Base-by-base conservation (phyloP, 2,113 vertebrate species). In the Orthochromis malagaraziensis region DNA sequence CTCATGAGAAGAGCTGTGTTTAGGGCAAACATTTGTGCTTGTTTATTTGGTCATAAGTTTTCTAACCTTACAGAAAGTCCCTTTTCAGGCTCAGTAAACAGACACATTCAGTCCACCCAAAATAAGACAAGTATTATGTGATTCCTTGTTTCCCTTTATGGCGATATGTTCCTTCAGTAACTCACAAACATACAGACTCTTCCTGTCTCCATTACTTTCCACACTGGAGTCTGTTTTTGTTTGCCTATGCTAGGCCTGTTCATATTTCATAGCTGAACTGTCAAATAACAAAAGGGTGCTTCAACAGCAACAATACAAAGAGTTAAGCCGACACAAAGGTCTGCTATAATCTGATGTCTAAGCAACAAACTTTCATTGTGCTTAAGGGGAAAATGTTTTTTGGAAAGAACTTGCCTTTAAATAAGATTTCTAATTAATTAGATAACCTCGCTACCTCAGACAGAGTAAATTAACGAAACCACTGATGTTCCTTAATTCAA, bases 31-130 rank as follows among this genome's bases (percentile, higher is more conserved):
- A 87, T 82, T 87, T 83, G 81, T 80, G 29, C 83, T 88, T 90
- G 83, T 93, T 92, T 93, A 83, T 82, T 35, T 51, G 88, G 17
- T 42, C 75, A 68, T 87, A 49, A 53, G 82, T 58, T 87, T 68
- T 84, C 60, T 73, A 84, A 84, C 86, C 87, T 87, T 86, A 85
- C 60, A 89, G 84, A 91, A 89, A 83, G 35, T 83, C 83, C 88
- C 65, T 12, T 86, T 83, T 91, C 33, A 54, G 53, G 70, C 83
- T 79, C 87, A 88, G 83, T 84, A 89, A 93, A 90, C 14, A 87
- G 70, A 35, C 47, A 10, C 9, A 79, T 60, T 35, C 81, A 81
- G 77, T 84, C 26, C 40, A 53, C 42, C 81, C 10, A 42, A 87
- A 89, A 86, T 42, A 42, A 90, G 19, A 82, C 16, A 58, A 31